These are phyloP conservation scores for Orius insidiosus DNA, from an alignment of 1,140 invertebrate species.

Conservation along the genomic window DNA sequence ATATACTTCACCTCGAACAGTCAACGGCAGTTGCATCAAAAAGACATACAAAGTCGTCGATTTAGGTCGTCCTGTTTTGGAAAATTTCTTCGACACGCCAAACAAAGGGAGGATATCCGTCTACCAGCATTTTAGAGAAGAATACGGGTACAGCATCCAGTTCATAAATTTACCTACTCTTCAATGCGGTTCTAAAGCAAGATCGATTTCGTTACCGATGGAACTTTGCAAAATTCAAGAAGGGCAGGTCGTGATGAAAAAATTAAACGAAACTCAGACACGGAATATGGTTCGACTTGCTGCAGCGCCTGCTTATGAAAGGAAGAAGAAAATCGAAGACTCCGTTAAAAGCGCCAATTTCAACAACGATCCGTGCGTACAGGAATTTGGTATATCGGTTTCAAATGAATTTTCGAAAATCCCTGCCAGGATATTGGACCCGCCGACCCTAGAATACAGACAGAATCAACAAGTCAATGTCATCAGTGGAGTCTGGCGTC, in stretches of 20 bases:
- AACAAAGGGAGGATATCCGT: conserved; percentile 25
- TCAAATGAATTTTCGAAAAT: conserved; percentile 33
- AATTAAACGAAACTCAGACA: conserved; percentile 38
- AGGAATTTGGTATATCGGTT: conserved; percentile 40
- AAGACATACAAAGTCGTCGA: conserved; percentile 31
- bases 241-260: conserved; percentile 38
- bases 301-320: conserved; percentile 37
- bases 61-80: neutral
- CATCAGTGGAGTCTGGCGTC: conserved; percentile 10
- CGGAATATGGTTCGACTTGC: conserved; percentile 41
- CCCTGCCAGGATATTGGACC: conserved; percentile 32
- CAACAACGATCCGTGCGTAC: conserved; percentile 29
- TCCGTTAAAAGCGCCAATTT: conserved; percentile 29
- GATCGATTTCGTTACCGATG: conserved; percentile 35
- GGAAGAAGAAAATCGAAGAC: conserved; percentile 43
- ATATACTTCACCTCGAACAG: conserved; percentile 29
- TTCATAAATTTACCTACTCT: conserved; percentile 40
- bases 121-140: conserved; percentile 29
- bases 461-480: neutral
- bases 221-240: conserved; percentile 40
- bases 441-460: conserved; percentile 34
- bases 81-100: too few relatives aligned
- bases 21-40: conserved; percentile 22
- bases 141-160: conserved; percentile 29
- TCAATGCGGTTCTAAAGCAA: conserved; percentile 35